Conservation (phyloP, 1,140 invertebrate genomes). For the Ephestia elutella region DNA sequence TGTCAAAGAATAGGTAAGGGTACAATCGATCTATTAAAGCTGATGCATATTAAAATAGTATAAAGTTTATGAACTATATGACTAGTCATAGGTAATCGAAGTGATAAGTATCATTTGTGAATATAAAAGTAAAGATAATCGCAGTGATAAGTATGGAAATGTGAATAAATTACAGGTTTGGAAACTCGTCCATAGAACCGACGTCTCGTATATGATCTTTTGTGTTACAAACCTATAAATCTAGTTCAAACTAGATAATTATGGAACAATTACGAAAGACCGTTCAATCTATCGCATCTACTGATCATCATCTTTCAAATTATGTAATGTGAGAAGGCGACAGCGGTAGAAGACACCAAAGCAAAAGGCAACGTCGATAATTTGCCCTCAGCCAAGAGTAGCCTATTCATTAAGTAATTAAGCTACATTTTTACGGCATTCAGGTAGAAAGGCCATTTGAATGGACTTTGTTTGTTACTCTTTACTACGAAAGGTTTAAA, state of each 20-base stretch:
- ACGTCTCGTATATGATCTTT: slow-evolving; percentile 19
- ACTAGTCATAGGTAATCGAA: no score
- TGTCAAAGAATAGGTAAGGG: no score
- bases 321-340: slow-evolving; percentile 20
- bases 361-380: slow-evolving; percentile 12
- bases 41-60: no score
- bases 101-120: no score
- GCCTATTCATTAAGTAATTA: slow-evolving; percentile 42
- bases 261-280: slow-evolving; percentile 28
- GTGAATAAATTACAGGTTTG: slow-evolving; percentile 4
- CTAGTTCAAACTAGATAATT: slow-evolving; percentile 30
- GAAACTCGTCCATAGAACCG: slow-evolving; percentile 11
- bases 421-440: slow-evolving; percentile 21
- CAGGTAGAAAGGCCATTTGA: slow-evolving; percentile 34
- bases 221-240: slow-evolving; percentile 30
- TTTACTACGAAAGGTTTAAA: slow-evolving; percentile 12
- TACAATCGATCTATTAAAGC: not conserved
- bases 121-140: no score
- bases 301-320: slow-evolving; percentile 7
- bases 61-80: no score
- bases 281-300: slow-evolving; percentile 22
- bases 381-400: slow-evolving; percentile 12
- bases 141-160: not conserved
- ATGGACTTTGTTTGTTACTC: slow-evolving; percentile 21
- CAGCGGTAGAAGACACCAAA: not conserved